Percentiles rank a stretch among this genome's conserved stretches.
phyloP scores from a whole-genome alignment of 2,888 invertebrate species.

The Lucinisca nassula region DNA sequence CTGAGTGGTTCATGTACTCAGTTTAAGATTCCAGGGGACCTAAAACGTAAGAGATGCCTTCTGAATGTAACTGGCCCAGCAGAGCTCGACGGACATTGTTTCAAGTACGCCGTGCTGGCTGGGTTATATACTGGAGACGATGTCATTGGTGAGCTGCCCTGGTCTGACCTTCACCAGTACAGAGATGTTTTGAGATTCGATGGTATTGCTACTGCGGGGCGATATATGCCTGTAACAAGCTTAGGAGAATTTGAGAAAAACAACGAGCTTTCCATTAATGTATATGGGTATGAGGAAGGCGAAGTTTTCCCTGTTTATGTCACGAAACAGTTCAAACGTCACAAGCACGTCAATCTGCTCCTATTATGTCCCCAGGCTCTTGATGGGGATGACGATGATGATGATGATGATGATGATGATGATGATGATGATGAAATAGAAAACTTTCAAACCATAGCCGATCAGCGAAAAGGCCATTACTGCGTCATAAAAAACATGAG shows the following conservation, averaged over 20 bases:
- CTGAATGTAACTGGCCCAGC: slow-evolving; percentile 8
- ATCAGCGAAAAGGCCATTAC: background rate
- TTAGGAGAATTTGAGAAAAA: background rate
- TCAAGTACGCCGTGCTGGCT: slow-evolving; percentile 7
- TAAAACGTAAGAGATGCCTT: background rate
- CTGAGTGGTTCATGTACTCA: background rate
- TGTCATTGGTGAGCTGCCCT: background rate
- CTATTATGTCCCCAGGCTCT: background rate
- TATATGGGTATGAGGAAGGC: background rate
- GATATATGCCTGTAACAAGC: slow-evolving; percentile 2
- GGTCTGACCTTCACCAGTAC: background rate
- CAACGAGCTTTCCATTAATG: background rate
- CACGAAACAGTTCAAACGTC: background rate
- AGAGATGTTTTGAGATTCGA: background rate
- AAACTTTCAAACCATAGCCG: background rate
- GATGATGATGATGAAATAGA: background rate
- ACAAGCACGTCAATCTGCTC: slow-evolving; percentile 4
- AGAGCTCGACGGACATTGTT: slow-evolving; percentile 4
- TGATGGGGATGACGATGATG: background rate
- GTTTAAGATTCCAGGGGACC: background rate
- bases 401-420: background rate
- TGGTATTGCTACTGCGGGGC: background rate
- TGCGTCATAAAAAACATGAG: slow-evolving; percentile 15
- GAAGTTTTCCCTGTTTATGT: slow-evolving; percentile 6
- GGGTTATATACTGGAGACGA: background rate